Evolutionary conservation across 2,888 invertebrate species (phyloP), one percentile per base, ranked within the genome.

Genomic region (Heterodera filipjevi): DNA sequence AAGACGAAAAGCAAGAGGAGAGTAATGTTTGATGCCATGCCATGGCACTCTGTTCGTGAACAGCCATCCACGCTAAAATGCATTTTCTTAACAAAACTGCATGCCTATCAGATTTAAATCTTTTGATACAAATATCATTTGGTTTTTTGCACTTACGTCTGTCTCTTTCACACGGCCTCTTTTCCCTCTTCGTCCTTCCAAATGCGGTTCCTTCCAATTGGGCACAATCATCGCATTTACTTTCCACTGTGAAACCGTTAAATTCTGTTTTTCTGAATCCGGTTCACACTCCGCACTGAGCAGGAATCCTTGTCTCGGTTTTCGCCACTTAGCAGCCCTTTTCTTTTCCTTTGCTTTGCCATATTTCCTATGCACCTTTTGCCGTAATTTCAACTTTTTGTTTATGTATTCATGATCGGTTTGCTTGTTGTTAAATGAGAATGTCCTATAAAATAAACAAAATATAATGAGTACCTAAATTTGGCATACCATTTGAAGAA

Each of bases 251-350:
- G 22, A 46, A 49, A 73, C n/a, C 19, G 33, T 3, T 14, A 64
- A n/a, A 22, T 64, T 64, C 14, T 33, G 73, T 14, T 64, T 49
- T n/a, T 16, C 46, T 27, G 73, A 27, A 35, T 73, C 64, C 64
- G 73, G 73, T n/a, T 49, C 59, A 16, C 73, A 73, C 35, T 73
- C 44, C n/a, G 73, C 73, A 49, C 59, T 64, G n/a, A 73, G 49
- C 10, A 73, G n/a, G n/a, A 46, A 73, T 14, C 35, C 12, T 12
- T 73, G 59, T 33, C 64, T 73, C 5, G 59, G 33, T n/a, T 73
- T 73, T n/a, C 73, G 35, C 64, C 35, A 39, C 16, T 64, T 35
- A 10, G 64, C 12, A n/a, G 35, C 35, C 33, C 73, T 59, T 44
- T 46, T 39, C 49, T 49, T 73, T n/a, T 73, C 64, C 64, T 27